Conservation (phyloP, 2,113 vertebrate genomes). For the Hystrix cristata region DNA sequence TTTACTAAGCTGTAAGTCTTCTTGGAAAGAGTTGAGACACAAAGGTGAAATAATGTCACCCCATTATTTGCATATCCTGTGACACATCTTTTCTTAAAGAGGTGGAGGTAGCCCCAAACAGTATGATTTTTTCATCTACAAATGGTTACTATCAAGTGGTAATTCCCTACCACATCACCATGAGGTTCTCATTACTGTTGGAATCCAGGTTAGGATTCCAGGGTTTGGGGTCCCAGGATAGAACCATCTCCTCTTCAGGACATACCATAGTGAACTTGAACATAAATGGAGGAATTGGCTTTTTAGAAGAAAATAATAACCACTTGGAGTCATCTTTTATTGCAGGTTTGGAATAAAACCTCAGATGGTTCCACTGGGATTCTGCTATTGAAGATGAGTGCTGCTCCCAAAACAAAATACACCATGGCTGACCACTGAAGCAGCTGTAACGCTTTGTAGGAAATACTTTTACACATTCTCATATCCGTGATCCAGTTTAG, state of each 20-base stretch:
- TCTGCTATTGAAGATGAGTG: not conserved
- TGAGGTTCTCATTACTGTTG: accelerated
- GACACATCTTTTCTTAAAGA: not conserved
- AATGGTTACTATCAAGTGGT: accelerated
- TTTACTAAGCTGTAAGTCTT: not conserved
- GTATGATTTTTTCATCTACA: not conserved
- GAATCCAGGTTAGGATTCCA: not conserved
- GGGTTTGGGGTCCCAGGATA: not conserved
- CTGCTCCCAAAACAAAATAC: not conserved
- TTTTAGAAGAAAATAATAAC: not conserved
- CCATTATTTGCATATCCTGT: not conserved
- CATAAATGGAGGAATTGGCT: not conserved
- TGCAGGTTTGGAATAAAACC: not conserved
- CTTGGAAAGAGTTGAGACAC: not conserved
- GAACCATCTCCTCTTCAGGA: not conserved
- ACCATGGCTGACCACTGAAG: too few species aligned
- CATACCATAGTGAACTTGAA: not conserved
- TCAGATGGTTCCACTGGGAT: not conserved
- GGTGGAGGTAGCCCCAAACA: not conserved
- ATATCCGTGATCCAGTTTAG: not conserved
- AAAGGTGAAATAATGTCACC: not conserved
- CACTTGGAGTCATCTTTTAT: not conserved
- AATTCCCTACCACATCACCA: not conserved
- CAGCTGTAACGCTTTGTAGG: not conserved
- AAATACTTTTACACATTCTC: not conserved